Evolutionary conservation across 2,888 invertebrate genomes (phyloP).

Genomic region (Sericinus montela): DNA sequence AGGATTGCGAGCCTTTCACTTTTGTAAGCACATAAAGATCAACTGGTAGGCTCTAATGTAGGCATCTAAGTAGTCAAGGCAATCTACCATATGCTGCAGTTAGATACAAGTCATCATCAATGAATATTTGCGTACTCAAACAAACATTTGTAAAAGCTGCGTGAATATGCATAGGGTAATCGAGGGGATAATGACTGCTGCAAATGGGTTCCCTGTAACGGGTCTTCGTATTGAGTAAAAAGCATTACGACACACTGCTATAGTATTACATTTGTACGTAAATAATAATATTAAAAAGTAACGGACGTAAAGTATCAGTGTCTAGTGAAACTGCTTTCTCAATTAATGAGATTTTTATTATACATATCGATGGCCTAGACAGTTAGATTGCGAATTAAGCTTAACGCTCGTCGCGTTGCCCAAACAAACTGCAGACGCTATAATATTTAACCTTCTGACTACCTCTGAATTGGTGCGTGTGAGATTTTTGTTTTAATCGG

Average conservation of each 20-base stretch:
- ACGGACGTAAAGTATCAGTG: too few relatives aligned
- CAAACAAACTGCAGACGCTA: too few relatives aligned
- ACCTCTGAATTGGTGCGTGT: too few relatives aligned
- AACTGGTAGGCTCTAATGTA: constrained; percentile 34
- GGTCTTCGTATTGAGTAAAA: constrained; percentile 28
- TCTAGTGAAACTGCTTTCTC: too few relatives aligned
- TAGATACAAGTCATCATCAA: constrained; percentile 43
- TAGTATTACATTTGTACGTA: too few relatives aligned
- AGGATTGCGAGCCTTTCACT: constrained; percentile 42
- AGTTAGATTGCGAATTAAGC: too few relatives aligned
- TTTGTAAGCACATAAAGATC: constrained; percentile 41
- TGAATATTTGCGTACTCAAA: constrained; percentile 52
- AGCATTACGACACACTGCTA: background rate
- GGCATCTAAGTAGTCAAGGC: constrained; percentile 35
- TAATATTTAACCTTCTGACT: too few relatives aligned
- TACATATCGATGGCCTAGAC: too few relatives aligned
- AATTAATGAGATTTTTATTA: too few relatives aligned
- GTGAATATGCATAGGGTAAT: constrained; percentile 53
- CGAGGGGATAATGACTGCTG: constrained; percentile 47
- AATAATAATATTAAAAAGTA: too few relatives aligned
- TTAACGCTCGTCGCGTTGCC: too few relatives aligned
- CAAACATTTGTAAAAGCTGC: constrained; percentile 57
- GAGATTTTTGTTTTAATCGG: too few relatives aligned
- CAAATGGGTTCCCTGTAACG: constrained; percentile 65
- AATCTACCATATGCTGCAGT: constrained; percentile 35